Base-by-base conservation (phyloP, 2,888 invertebrate genomes). In the Eudasyphora cyanicolor region DNA sequence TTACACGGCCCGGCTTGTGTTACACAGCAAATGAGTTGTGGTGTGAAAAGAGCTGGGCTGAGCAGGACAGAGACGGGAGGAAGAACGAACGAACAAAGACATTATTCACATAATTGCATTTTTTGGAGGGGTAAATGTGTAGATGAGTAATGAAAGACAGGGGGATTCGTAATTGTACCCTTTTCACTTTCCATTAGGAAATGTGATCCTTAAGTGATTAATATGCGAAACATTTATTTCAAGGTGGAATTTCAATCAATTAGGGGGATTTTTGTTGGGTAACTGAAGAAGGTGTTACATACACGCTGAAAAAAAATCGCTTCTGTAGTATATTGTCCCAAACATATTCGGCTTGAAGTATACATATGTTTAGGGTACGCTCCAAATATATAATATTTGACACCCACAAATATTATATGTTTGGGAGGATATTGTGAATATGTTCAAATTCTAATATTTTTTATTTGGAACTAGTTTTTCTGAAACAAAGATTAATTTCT, bases 21-120 rank as follows among this genome's bases (percentile, higher is more conserved):
- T 35, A 64, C 17, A 35, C 5, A 38, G 19, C 1, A 38, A 8
- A 21, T 29, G 12, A n/a, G 49, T 51, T 54, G 24, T 29, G 17
- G 8, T 14, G 14, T n/a, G 60, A 32, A 21, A 67, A 24, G 10
- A 21, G 54, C 19, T 12, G 19, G n/a, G n/a, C 35, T 38, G 32
- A 19, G 2, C 5, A 51, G 4, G 17, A 51, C 2, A 19, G 1
- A 2, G 17, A 17, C 8, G 12, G 19, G 14, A 57, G 14, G 14
- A 57, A 17, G 54, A 27, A 57, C 24, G 21, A 49, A 19, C 19
- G 38, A 64, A 64, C 60, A 60, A 60, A 60, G 32, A 27, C 19
- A 42, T 42, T 67, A 38, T 67, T 67, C 67, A 42, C 21, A 67
- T 67, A 67, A 67, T 67, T 67, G 38, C 21, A 24, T 24, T 42